Conservation (phyloP, 2,888 invertebrate species). For the Pheosia gnoma region DNA sequence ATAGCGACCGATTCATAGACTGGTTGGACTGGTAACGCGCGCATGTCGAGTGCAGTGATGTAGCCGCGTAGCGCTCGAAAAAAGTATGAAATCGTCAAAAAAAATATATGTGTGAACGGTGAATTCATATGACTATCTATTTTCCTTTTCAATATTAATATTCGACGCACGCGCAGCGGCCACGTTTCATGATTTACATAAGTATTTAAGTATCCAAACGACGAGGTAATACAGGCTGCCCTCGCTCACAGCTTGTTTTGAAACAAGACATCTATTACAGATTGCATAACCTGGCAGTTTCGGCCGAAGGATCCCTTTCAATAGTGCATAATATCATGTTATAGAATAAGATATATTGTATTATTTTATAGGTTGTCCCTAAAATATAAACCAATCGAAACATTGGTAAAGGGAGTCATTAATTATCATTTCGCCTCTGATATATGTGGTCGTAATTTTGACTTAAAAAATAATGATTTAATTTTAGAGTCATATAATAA, state of each 20-base stretch:
- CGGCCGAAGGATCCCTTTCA: background rate
- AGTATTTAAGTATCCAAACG: background rate
- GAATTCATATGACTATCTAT: background rate
- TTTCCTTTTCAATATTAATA: constrained; percentile 9
- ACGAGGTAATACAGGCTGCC: background rate
- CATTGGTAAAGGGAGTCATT: too few relatives aligned
- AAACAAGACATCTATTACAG: background rate
- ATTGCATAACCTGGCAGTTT: constrained; percentile 2
- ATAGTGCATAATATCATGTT: constrained; percentile 4
- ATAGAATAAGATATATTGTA: background rate
- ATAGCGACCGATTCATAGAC: constrained; percentile 56
- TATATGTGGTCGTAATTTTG: too few relatives aligned
- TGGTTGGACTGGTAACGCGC: constrained; percentile 50
- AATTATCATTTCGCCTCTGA: too few relatives aligned
- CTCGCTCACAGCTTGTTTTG: background rate
- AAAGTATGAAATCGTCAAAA: background rate
- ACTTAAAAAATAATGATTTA: too few relatives aligned
- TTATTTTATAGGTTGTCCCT: background rate
- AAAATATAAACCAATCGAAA: too few relatives aligned
- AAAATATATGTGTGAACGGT: too few relatives aligned
- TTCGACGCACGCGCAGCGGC: constrained; percentile 25
- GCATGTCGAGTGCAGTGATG: constrained; percentile 39
- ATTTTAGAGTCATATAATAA: too few relatives aligned
- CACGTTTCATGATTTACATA: constrained; percentile 38
- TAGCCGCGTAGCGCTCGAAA: constrained; percentile 31